Evolutionary conservation across 2,888 invertebrate species (phyloP), one percentile per base, ranked within the genome.

Genomic region (Amphipyra berbera): DNA sequence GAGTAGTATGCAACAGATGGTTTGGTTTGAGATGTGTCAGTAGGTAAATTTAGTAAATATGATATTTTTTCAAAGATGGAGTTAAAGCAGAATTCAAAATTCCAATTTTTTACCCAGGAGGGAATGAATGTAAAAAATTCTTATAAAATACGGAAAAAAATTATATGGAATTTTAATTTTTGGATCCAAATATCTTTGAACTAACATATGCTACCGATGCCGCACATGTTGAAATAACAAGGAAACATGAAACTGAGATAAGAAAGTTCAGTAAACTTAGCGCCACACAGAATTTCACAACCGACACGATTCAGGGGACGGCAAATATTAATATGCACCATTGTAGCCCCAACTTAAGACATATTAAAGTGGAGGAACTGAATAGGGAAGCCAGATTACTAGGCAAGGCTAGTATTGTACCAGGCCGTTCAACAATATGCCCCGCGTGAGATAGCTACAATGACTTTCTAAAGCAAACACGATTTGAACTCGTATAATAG

Each of bases 401-500:
- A 46, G 48, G 41, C 64, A n/a, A 10, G 52, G 58, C 63, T 9
- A 41, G 55, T 54, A 55, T 71, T 71, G 33, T 73, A 52, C 45
- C 44, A 40, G 27, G n/a, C 21, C 21, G 59, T 48, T 45, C 73
- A 57, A 73, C 69, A 77, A 75, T 76, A 72, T 59, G 64, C 48
- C 49, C 35, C 30, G 56, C 65, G 50, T 67, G 61, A 61, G 55
- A 68, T 62, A 60, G 40, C 38, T 52, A 73, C 63, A 52, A 60
- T 62, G 58, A 78, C 76, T 77, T 77, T 75, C 64, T 67, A 78
- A 73, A 63, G 70, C 37, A 54, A 71, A 68, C 73, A 76, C 70
- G 76, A 78, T 62, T 63, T 62, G 61, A 61, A 61, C 67, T 63
- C 35, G 41, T 60, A 64, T 64, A 61, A 72, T 78, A 58, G 68